These are phyloP conservation scores for Pantherophis alleghaniensis DNA, from an alignment of 2,797 vertebrate genomes.

Conservation along the genomic window DNA sequence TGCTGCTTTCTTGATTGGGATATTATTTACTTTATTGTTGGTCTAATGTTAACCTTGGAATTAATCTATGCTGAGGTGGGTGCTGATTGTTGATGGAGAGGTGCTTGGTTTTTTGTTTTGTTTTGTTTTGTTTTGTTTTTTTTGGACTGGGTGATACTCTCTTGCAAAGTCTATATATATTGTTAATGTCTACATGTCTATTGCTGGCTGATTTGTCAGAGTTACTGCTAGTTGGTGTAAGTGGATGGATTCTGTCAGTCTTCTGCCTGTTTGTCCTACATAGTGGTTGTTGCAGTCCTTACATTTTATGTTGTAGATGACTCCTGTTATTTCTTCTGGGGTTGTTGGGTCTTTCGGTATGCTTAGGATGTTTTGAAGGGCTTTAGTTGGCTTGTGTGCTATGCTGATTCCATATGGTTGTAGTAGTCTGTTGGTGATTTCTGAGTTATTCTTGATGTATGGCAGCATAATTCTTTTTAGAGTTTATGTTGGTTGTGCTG, in stretches of 20 bases:
- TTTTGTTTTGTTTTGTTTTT: background rate
- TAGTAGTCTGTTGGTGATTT: too few relatives aligned
- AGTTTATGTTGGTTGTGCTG: too few relatives aligned
- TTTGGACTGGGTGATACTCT: background rate
- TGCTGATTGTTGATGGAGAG: background rate
- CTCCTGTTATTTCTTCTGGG: background rate
- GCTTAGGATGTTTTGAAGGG: too few relatives aligned
- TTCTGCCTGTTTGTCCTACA: background rate
- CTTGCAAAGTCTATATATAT: background rate
- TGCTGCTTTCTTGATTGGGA: background rate
- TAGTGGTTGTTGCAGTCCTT: background rate
- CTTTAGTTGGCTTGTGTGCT: too few relatives aligned
- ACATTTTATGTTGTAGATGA: background rate
- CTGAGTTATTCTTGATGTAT: too few relatives aligned
- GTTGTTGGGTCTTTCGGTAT: background rate
- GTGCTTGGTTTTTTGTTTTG: background rate
- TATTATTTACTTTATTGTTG: background rate
- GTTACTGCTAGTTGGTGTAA: background rate
- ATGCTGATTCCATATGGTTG: too few relatives aligned
- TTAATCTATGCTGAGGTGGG: background rate
- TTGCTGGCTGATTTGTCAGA: background rate
- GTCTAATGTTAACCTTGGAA: background rate
- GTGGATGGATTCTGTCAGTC: background rate
- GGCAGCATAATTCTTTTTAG: too few relatives aligned
- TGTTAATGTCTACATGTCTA: background rate